phyloP scores from a whole-genome alignment of 2,888 invertebrate species.

The Orchesella flavescens region DNA sequence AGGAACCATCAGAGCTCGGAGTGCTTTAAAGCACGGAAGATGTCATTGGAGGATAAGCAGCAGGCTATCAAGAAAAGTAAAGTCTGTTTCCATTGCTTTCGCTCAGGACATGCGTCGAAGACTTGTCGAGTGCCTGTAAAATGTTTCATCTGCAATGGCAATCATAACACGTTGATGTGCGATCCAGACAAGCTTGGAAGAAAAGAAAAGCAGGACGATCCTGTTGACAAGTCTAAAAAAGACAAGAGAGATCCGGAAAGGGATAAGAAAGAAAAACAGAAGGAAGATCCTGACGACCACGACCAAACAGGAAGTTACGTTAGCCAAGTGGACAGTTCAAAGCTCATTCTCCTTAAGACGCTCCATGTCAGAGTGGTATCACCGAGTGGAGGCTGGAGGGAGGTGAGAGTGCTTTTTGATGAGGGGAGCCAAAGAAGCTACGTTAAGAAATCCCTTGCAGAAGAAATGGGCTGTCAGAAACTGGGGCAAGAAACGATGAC shows the following conservation, averaged over 20 bases:
- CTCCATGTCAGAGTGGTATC: not conserved
- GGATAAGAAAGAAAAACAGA: not conserved
- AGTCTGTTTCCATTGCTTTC: constrained; percentile 6
- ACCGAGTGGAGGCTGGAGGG: not conserved
- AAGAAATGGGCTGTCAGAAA: constrained; percentile 36
- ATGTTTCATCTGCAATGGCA: not conserved
- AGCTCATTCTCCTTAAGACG: not conserved
- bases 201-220: not conserved
- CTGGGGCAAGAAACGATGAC: constrained; percentile 34
- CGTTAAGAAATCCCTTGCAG: constrained; percentile 38
- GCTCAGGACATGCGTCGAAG: not conserved
- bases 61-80: not conserved
- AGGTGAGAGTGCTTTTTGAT: not conserved
- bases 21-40: not conserved
- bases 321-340: not conserved
- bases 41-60: not conserved
- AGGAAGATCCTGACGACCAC: not conserved
- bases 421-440: not conserved
- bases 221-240: not conserved
- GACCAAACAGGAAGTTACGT: not conserved
- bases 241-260: not conserved
- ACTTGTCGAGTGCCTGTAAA: not conserved
- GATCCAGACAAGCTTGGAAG: no score
- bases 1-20: not conserved
- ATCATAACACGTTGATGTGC: not conserved